phyloP scores from a whole-genome alignment of 2,888 invertebrate species.

The Limnephilus auricula region DNA sequence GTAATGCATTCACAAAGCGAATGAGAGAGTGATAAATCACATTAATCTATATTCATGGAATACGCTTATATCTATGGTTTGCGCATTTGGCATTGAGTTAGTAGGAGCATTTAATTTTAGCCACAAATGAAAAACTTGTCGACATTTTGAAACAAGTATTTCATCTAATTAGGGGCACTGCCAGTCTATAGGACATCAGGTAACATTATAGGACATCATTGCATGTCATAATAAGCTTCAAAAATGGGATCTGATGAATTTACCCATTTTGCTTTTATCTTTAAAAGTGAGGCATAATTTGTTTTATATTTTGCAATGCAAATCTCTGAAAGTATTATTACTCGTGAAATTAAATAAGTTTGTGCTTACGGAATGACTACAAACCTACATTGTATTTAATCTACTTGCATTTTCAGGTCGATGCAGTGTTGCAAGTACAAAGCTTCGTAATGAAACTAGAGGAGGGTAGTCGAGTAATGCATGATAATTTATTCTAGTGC shows the following conservation, averaged over 20 bases:
- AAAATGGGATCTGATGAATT: no score
- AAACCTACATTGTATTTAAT: not conserved
- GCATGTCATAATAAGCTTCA: no score
- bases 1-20: not conserved
- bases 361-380: not conserved
- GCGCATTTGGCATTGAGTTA: not conserved
- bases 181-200: not conserved
- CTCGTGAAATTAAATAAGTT: not conserved
- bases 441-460: not conserved
- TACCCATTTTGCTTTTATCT: no score
- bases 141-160: not conserved
- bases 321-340: no score
- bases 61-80: not conserved
- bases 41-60: not conserved
- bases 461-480: not conserved
- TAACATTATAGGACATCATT: no score
- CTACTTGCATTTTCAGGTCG: not conserved
- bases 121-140: not conserved
- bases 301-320: no score
- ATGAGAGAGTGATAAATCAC: not conserved
- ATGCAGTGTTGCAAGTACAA: not conserved
- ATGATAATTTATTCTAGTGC: not conserved
- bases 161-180: not conserved
- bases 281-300: no score
- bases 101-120: not conserved